Percentiles rank a stretch among this genome's conserved stretches.
Conservation (phyloP, 2,113 vertebrate species). For the Mobula hypostoma region DNA sequence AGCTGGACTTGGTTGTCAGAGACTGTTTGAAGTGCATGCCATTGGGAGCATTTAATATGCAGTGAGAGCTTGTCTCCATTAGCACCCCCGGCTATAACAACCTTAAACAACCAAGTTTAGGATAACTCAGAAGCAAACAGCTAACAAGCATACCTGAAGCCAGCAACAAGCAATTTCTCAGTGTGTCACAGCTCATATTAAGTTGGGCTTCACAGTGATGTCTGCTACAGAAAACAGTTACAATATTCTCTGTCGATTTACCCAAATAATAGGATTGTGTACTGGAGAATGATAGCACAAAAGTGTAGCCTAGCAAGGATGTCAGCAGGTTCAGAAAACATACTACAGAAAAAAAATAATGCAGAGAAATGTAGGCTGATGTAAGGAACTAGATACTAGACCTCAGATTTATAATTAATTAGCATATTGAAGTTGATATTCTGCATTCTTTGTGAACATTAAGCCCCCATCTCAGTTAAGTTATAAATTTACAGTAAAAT, state of each 20-base stretch:
- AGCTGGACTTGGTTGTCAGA: too few species aligned
- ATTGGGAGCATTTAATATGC: too few species aligned
- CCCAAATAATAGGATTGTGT: background rate
- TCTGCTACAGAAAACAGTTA: background rate
- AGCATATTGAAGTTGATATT: background rate
- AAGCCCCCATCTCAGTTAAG: background rate
- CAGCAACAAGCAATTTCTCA: background rate
- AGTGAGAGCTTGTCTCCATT: too few species aligned
- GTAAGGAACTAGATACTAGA: background rate
- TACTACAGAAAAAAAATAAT: background rate
- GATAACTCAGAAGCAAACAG: background rate
- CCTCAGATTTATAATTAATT: background rate
- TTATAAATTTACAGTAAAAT: too few species aligned
- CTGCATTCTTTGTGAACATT: background rate
- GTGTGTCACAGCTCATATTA: background rate
- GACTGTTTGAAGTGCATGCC: too few species aligned
- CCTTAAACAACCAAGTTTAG: too few species aligned
- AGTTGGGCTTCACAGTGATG: background rate
- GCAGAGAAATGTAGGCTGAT: background rate
- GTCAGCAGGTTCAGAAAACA: background rate
- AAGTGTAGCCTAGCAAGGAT: background rate
- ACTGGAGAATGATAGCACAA: background rate
- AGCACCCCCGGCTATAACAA: too few species aligned
- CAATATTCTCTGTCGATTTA: background rate
- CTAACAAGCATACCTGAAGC: background rate